Conservation (phyloP, 2,888 invertebrate genomes). For the Drosophila testacea region DNA sequence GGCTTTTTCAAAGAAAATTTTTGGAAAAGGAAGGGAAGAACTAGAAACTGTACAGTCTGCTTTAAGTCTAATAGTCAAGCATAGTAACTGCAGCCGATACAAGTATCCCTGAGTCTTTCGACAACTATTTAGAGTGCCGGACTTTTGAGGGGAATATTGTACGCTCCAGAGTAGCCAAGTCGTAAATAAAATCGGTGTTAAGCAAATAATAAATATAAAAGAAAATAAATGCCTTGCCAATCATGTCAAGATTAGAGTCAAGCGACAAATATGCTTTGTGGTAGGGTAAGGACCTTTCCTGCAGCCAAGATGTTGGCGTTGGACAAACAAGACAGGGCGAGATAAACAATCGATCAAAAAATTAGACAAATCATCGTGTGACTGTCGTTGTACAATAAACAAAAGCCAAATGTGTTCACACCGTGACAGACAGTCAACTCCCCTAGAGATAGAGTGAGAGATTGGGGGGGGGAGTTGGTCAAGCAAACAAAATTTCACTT, state of each 20-base stretch:
- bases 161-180: conserved; percentile 1
- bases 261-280: conserved; percentile 63
- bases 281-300: background rate
- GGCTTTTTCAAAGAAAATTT: too few relatives aligned
- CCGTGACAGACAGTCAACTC: conserved; percentile 47
- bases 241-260: conserved; percentile 44
- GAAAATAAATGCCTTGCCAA: conserved; percentile 45
- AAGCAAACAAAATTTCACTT: conserved; percentile 76
- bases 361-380: conserved; percentile 75
- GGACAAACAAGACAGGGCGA: conserved; percentile 34
- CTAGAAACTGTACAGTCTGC: background rate
- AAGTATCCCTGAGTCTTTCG: conserved; percentile 3
- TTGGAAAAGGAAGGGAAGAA: too few relatives aligned
- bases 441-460: background rate
- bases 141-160: conserved; percentile 39
- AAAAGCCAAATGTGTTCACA: conserved; percentile 75
- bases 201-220: conserved; percentile 23
- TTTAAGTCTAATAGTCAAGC: background rate
- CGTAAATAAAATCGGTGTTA: conserved; percentile 12
- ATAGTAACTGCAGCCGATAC: background rate
- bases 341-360: conserved; percentile 75
- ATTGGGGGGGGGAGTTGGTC: conserved; percentile 47
- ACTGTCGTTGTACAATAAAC: conserved; percentile 64
- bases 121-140: background rate
- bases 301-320: conserved; percentile 31